Percentiles rank a stretch among this genome's conserved stretches.
These are phyloP conservation scores for Seira sanloemensis DNA, from an alignment of 2,888 invertebrate species.

Conservation along the genomic window DNA sequence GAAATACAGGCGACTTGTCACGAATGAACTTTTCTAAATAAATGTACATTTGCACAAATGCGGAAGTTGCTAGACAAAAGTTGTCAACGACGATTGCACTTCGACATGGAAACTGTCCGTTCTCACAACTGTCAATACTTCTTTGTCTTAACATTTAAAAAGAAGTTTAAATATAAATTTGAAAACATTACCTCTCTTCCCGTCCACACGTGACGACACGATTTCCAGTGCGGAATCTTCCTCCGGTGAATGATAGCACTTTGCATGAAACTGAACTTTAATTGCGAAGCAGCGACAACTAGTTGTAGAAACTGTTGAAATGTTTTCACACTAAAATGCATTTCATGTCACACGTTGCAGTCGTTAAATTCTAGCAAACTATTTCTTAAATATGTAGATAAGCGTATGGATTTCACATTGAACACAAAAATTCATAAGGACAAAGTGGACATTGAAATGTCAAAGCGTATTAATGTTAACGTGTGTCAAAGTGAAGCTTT, in stretches of 20 bases:
- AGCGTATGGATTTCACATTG: constrained; percentile 13
- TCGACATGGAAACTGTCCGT: too few species aligned
- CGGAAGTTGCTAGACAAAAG: too few species aligned
- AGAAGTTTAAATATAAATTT: too few species aligned
- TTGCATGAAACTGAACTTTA: neutral
- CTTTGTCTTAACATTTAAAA: too few species aligned
- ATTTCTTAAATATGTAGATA: constrained; percentile 10
- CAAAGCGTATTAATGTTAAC: neutral
- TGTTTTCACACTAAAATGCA: neutral
- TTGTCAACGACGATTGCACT: too few species aligned
- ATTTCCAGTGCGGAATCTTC: constrained; percentile 35
- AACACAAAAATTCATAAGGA: neutral
- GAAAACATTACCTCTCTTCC: constrained; percentile 34
- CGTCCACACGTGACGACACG: neutral
- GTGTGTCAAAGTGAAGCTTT: constrained; percentile 2
- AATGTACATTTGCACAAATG: too few species aligned
- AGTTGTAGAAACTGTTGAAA: neutral
- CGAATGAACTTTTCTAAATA: too few species aligned
- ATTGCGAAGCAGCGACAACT: neutral
- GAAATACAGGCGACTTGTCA: too few species aligned
- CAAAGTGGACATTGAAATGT: constrained; percentile 13
- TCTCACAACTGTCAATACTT: too few species aligned
- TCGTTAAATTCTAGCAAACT: neutral
- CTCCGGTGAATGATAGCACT: constrained; percentile 30
- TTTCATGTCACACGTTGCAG: neutral